Evolutionary conservation across 2,113 vertebrate genomes (phyloP).

Genomic region (Rousettus leschenaultii): DNA sequence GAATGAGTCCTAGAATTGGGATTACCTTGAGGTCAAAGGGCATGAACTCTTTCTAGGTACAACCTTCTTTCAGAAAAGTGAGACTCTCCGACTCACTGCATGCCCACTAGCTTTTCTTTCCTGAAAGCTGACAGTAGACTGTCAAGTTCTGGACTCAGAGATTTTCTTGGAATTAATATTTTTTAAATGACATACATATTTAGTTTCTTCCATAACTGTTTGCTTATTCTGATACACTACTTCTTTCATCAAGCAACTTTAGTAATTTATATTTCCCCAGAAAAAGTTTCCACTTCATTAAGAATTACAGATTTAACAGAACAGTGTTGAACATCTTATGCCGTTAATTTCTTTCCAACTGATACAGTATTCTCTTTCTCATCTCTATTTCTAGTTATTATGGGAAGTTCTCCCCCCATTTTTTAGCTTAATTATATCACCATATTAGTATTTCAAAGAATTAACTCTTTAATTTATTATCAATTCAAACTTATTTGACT

Average conservation of each 20-base stretch:
- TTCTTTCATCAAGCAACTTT: background rate
- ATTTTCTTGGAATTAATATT: slow-evolving; percentile 16
- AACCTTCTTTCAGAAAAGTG: background rate
- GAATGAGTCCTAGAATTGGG: background rate
- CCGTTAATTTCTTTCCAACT: background rate
- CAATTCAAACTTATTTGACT: background rate
- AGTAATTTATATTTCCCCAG: background rate
- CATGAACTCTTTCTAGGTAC: background rate
- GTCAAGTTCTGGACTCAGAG: background rate
- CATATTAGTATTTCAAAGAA: slow-evolving; percentile 25
- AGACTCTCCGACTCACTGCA: background rate
- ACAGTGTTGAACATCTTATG: background rate
- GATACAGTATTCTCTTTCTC: background rate
- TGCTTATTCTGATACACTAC: background rate
- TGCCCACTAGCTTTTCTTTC: background rate
- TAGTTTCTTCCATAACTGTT: background rate
- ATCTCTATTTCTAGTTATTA: background rate
- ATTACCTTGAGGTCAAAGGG: background rate
- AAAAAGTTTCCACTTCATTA: slow-evolving; percentile 13
- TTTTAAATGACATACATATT: background rate
- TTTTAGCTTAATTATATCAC: background rate
- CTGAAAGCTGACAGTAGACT: background rate
- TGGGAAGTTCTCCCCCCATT: background rate
- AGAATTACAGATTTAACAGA: background rate
- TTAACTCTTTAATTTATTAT: background rate